Evolutionary conservation across 2,113 vertebrate species (phyloP).

Genomic region (Podocnemis expansa): DNA sequence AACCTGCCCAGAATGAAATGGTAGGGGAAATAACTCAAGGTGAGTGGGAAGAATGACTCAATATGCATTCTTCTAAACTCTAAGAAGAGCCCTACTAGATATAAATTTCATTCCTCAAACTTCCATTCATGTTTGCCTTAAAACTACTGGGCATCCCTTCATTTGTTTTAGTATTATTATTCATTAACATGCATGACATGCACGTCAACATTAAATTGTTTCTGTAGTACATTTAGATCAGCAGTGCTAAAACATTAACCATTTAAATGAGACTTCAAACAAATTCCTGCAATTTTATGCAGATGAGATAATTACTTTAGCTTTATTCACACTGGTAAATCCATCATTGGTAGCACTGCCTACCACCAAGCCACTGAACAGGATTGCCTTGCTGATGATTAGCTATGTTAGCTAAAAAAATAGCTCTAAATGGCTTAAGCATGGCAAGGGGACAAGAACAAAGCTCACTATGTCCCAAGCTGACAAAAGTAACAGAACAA

Average conservation of each 20-base stretch:
- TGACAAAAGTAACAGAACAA: not conserved
- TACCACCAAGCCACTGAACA: constrained; percentile 62
- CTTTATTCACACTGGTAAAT: constrained; percentile 39
- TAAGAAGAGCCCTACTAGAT: not conserved
- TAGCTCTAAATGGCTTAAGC: constrained; percentile 1
- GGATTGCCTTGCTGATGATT: constrained; percentile 30
- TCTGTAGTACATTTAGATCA: constrained; percentile 56
- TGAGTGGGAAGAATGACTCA: not conserved
- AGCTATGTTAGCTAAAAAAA: not conserved
- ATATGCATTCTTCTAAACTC: not conserved
- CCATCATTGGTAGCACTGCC: constrained; percentile 49
- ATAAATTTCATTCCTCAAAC: not conserved
- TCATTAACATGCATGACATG: constrained; percentile 60
- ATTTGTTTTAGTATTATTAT: constrained; percentile 33
- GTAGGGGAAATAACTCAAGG: not conserved
- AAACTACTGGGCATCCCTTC: constrained; percentile 42
- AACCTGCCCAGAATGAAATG: not conserved
- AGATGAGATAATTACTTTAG: constrained; percentile 32
- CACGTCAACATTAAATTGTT: constrained; percentile 66
- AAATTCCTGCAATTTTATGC: constrained; percentile 29
- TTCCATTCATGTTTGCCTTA: constrained; percentile 50
- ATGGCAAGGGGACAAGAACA: constrained; percentile 14
- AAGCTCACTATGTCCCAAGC: constrained; percentile 4
- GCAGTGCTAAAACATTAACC: constrained; percentile 59
- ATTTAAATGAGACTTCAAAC: constrained; percentile 34